phyloP scores from a whole-genome alignment of 2,113 vertebrate genomes.

The Chaetura pelagica region DNA sequence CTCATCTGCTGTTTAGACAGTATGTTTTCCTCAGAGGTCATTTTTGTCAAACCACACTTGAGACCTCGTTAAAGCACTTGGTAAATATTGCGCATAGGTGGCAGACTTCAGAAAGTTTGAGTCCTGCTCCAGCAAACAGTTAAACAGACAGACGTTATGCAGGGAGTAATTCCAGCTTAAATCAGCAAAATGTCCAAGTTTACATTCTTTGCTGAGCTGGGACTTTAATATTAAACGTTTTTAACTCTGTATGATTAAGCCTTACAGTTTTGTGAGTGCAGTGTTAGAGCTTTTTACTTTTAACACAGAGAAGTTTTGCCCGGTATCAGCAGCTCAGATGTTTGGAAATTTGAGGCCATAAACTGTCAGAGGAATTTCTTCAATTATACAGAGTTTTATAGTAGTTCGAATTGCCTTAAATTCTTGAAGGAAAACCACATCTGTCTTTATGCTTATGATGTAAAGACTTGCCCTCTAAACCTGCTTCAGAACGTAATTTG shows the following conservation, averaged over 20 bases:
- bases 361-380: slow-evolving; percentile 20
- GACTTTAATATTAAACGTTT: neutral
- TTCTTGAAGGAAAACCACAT: neutral
- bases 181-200: slow-evolving; percentile 23
- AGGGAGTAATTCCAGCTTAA: slow-evolving; percentile 18
- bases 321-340: neutral
- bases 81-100: neutral
- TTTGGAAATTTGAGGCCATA: neutral
- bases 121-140: neutral
- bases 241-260: neutral
- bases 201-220: slow-evolving; percentile 8
- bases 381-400: neutral
- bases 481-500: neutral
- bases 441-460: neutral
- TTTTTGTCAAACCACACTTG: neutral
- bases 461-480: neutral
- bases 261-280: neutral
- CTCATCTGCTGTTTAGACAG: neutral
- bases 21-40: neutral
- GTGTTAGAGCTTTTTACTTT: neutral
- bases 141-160: neutral
- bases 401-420: neutral
- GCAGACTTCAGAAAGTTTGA: slow-evolving; percentile 38
- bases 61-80: neutral
- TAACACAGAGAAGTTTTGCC: neutral